Conservation (phyloP, 2,888 invertebrate genomes). For the Eubasilissa splendida region DNA sequence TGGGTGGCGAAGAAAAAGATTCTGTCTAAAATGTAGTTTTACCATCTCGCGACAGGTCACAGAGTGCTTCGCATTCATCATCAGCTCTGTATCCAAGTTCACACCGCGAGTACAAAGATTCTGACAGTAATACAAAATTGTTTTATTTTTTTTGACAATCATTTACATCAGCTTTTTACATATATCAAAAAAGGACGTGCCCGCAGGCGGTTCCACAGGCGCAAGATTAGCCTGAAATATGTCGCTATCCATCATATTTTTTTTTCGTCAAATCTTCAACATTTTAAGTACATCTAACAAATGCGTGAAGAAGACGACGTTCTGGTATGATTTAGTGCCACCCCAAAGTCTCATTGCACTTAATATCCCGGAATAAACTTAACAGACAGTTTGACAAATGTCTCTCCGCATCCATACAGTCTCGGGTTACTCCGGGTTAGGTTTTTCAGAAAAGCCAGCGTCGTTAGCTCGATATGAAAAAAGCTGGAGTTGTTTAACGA, state of each 20-base stretch:
- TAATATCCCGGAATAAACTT: slow-evolving; percentile 33
- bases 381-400: slow-evolving; percentile 36
- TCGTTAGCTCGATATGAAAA: slow-evolving; percentile 54
- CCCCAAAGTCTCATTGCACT: slow-evolving; percentile 25
- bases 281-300: slow-evolving; percentile 33
- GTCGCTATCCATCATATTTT: slow-evolving; percentile 18
- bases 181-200: too few species aligned
- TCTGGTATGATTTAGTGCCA: slow-evolving; percentile 10
- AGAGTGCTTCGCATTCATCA: too few species aligned
- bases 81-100: too few species aligned
- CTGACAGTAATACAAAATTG: not conserved
- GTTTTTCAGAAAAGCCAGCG: slow-evolving; percentile 41
- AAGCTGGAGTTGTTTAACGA: slow-evolving; percentile 44
- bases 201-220: not conserved
- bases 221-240: slow-evolving; percentile 16
- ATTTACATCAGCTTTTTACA: too few species aligned
- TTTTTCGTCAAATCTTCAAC: slow-evolving; percentile 21
- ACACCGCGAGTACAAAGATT: too few species aligned
- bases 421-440: slow-evolving; percentile 30
- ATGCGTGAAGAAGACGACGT: slow-evolving; percentile 31
- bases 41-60: too few species aligned
- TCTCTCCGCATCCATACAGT: slow-evolving; percentile 4
- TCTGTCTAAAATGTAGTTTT: too few species aligned
- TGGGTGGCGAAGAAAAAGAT: too few species aligned
- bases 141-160: too few species aligned